A percentile compares a stretch with the other conserved stretches of the same genome.
These are phyloP conservation scores for Myathropa florea DNA, from an alignment of 2,888 invertebrate species.

Conservation along the genomic window DNA sequence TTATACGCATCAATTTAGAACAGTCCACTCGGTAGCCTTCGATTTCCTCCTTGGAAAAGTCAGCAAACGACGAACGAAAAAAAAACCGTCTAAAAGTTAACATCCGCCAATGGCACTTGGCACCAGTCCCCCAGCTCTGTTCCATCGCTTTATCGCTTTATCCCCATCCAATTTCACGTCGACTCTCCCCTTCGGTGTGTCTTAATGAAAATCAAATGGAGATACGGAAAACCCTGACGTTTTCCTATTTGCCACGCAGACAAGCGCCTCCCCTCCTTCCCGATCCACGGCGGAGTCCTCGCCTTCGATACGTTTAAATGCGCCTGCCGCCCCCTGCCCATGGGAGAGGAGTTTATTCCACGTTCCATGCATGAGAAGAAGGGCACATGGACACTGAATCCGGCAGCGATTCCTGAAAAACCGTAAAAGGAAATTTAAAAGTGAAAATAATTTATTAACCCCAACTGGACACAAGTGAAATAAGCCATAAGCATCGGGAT, in stretches of 20 bases:
- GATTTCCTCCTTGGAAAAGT: too few species aligned
- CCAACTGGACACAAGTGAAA: conserved; percentile 57
- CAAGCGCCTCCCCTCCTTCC: neutral
- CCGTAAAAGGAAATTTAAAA: conserved; percentile 58
- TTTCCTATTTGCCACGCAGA: conserved; percentile 40
- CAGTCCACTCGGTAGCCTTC: neutral
- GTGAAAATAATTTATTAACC: conserved; percentile 71
- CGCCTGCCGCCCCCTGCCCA: neutral
- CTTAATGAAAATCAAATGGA: conserved; percentile 40
- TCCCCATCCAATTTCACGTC: neutral
- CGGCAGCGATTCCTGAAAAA: neutral
- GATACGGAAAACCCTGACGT: conserved; percentile 55
- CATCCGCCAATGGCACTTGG: conserved; percentile 28
- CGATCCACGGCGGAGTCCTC: too few species aligned
- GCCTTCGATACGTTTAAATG: neutral
- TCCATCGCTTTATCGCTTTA: neutral
- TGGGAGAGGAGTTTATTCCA: conserved; percentile 19
- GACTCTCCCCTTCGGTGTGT: neutral
- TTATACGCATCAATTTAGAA: neutral
- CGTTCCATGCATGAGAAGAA: conserved; percentile 10
- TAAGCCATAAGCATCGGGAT: conserved; percentile 48
- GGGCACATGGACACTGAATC: conserved; percentile 11
- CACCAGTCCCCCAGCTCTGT: neutral
- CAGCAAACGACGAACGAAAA: neutral
- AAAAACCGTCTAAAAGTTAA: conserved; percentile 17